Evolutionary conservation across 2,888 invertebrate species (phyloP), one percentile per base, ranked within the genome.

Genomic region (Tigriopus californicus): DNA sequence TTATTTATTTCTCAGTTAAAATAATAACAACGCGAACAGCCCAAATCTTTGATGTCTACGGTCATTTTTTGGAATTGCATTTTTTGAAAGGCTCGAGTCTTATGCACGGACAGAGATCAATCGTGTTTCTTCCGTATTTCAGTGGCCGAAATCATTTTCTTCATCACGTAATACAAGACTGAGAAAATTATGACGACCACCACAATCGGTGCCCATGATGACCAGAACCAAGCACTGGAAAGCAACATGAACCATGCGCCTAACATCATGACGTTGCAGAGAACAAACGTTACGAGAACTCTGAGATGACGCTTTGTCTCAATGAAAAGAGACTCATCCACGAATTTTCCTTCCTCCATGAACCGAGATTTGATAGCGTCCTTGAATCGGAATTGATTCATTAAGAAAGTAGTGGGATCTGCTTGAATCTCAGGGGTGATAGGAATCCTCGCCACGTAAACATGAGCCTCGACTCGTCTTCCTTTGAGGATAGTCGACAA

Each of bases 111-210:
- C n/a, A n/a, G n/a, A n/a, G n/a, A n/a, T 33, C 33, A 33, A 33
- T 33, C 33, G 33, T 8, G 33, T 33, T 33, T 83, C 71, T 84
- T 82, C 68, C 83, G 84, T 66, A 87, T 86, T 72, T 86, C 80
- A 1, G 87, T 84, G 80, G 85, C 81, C 57, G 83, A 82, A 66
- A 89, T 83, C 51, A 83, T 79, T 70, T 83, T 83, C 67, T 83
- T 79, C 71, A 88, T 78, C 25, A 85, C 73, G 64, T 82, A 71
- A 70, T 80, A 83, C 73, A 87, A 4, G 13, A 52, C 25, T 8
- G 87, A 87, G 77, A 63, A 79, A 79, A 62, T 67, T 47, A 66
- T 62, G 12, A 65, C 69, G 68, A 65, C 62, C 69, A 68, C 65
- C 64, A 66, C 63, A 60, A 62, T 62, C 56, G 49, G 55, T 58